These are phyloP conservation scores for Scaptodrosophila lebanonensis DNA, from an alignment of 1,140 invertebrate species.

Conservation along the genomic window DNA sequence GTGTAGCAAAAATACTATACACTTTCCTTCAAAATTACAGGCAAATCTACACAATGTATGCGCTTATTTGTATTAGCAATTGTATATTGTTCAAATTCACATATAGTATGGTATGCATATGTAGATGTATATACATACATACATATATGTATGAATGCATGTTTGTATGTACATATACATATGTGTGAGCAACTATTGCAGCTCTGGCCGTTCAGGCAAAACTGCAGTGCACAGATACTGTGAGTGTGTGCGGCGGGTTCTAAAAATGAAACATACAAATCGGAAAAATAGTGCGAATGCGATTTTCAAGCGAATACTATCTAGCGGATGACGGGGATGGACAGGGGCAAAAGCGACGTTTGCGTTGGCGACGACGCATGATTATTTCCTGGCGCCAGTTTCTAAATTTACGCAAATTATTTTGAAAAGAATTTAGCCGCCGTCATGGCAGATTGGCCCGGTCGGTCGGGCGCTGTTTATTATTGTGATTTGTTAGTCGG, in stretches of 20 bases:
- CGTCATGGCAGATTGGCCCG: constrained; percentile 65
- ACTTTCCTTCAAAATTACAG: no score
- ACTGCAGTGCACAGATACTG: constrained; percentile 1
- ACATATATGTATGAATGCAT: background rate
- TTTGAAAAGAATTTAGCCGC: constrained; percentile 72
- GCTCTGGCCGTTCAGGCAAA: no score
- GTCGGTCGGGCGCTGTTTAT: constrained; percentile 5
- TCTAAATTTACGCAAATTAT: constrained; percentile 75
- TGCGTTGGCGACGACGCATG: constrained; percentile 71
- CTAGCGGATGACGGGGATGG: no score
- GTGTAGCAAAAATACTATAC: no score
- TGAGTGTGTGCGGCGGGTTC: constrained; percentile 12
- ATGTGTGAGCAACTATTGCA: background rate
- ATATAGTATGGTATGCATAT: no score
- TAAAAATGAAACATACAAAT: constrained; percentile 11
- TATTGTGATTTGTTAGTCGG: no score
- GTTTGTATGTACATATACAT: constrained; percentile 3
- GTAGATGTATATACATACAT: constrained; percentile 21
- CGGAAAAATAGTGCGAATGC: constrained; percentile 39
- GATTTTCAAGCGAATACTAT: no score
- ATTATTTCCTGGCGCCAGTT: constrained; percentile 76
- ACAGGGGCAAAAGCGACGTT: constrained; percentile 36
- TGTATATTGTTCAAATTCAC: no score
- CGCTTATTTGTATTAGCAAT: no score
- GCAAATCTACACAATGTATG: no score